These are phyloP conservation scores for Hycleus cichorii DNA, from an alignment of 1,140 invertebrate genomes.

Conservation along the genomic window DNA sequence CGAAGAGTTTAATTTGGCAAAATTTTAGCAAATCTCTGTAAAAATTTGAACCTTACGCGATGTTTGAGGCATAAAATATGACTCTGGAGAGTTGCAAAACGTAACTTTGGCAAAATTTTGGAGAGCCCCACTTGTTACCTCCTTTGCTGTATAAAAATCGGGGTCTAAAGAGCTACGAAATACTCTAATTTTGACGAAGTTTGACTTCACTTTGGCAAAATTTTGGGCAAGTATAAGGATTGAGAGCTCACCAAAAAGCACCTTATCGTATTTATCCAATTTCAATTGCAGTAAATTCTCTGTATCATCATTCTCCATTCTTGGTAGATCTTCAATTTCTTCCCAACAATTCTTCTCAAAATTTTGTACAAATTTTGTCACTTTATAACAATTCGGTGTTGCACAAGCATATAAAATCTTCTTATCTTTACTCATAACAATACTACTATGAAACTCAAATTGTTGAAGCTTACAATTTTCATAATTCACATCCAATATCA, in stretches of 20 bases:
- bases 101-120: too few species aligned
- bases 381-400: conserved; percentile 47
- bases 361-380: conserved; percentile 49
- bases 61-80: too few species aligned
- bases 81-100: too few species aligned
- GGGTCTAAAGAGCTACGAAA: too few species aligned
- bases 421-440: conserved; percentile 53
- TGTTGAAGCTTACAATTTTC: conserved; percentile 51
- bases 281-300: conserved; percentile 76
- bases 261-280: conserved; percentile 70
- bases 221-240: background rate
- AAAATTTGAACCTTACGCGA: too few species aligned
- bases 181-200: too few species aligned
- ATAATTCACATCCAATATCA: conserved; percentile 58
- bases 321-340: conserved; percentile 50
- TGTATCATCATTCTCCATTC: conserved; percentile 58
- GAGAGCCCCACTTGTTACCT: too few species aligned
- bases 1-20: too few species aligned
- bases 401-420: conserved; percentile 55
- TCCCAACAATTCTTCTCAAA: conserved; percentile 52
- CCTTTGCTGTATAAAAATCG: too few species aligned
- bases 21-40: too few species aligned
- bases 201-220: too few species aligned
- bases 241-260: conserved; percentile 57
- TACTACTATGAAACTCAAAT: conserved; percentile 68